Base-by-base conservation (phyloP, 2,888 invertebrate species). In the Podabrus alpinus region DNA sequence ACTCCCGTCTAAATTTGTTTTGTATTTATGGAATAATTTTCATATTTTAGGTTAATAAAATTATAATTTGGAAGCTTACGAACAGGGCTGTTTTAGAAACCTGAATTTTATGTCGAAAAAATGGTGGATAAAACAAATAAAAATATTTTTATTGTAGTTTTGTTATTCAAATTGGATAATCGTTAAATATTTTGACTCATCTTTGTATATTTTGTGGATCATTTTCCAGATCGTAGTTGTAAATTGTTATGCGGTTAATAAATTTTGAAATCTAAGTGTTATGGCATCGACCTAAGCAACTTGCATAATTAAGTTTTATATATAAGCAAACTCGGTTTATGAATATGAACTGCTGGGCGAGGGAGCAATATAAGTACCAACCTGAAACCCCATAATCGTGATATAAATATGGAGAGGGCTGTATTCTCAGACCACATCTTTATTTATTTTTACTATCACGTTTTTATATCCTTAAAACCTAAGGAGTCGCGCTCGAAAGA, bases 341-440 rank as follows among this genome's bases (percentile, higher is more conserved):
- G 79, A 78, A 78, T 78, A 79, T 80, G 80, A 80, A 80, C 79
- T 76, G 77, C 78, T 74, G 78, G 78, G 75, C 72, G 73, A 74
- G 68, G 79, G 81, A 79, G 82, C 82, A 83, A 82, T 82, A 84
- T 83, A 81, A 81, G 83, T 83, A 82, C 81, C 81, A 83, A 82
- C 83, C 82, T 82, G 80, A 83, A 84, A 83, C 62, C 62, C 84
- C 83, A 82, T 85, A 84, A 85, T 84, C 84, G 81, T 81, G 81
- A 84, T 83, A 84, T 84, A 84, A 85, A 84, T 84, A 83, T 82
- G 79, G 80, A 80, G 45, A 45, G 45, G 45, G 82, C 80, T 81
- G 74, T 73, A 77, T 78, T 77, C 74, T 71, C 70, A 59, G 66
- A 68, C 69, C 71, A 62, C 75, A 71, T 73, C 69, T 62, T 15